Evolutionary conservation across 1,140 invertebrate species (phyloP), one percentile per base, ranked within the genome.

Genomic region (Lysiphlebus fabarum): DNA sequence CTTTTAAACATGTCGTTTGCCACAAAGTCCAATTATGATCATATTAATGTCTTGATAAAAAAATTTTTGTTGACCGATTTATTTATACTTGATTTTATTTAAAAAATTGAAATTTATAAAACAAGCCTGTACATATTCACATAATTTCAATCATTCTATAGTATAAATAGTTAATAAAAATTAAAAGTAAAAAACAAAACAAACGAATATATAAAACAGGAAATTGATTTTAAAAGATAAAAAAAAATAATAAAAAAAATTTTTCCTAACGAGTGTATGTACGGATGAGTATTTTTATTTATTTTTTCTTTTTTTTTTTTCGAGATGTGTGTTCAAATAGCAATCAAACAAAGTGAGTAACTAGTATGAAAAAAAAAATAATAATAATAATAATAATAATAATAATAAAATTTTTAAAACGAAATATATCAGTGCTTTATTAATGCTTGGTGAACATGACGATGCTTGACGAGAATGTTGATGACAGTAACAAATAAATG

Each of bases 1-100:
- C 17, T 4, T 26, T 26, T 26, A 4, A 26, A 26, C 17, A 26
- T 26, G 17, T 26, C 62, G 51, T 54, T 60, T 56, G 60, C 55
- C 58, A 50, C 57, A 60, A 60, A 58, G 54, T 63, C 42, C 45
- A 33, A 37, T 63, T 59, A 60, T 56, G 53, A 48, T 63, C 44
- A 47, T 63, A 59, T 59, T 63, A 63, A 40, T 53, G 48, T 26
- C 53, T 60, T 56, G 54, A 42, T 14, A 41, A n/a, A n/a, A n/a
- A n/a, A n/a, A 49, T 33, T 47, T 49, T n/a, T 40, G 53, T 36
- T 56, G 17, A 37, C 9, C 33, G 53, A 14, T 14, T 26, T 14
- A 40, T 0, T 9, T 53, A 26, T 33, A 26, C 17, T 26, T 26
- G 17, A 4, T 26, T 26, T 26, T 26, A 26, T 26, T 26, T n/a